Conservation (phyloP, 2,113 vertebrate genomes). For the Passer domesticus region DNA sequence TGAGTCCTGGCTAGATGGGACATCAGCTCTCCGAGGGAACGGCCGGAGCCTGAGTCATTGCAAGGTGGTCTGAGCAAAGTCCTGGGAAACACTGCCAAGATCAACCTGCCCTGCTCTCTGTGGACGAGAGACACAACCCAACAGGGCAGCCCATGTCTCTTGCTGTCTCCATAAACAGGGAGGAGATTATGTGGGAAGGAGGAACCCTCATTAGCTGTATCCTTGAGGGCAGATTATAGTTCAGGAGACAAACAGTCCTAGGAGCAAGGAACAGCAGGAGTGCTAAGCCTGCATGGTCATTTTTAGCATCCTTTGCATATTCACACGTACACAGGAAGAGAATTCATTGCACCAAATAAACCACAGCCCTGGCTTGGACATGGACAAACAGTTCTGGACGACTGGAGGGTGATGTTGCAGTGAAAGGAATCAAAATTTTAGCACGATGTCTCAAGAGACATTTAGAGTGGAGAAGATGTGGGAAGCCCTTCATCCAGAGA, state of each 20-base stretch:
- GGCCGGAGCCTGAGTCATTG: background rate
- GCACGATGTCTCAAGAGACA: background rate
- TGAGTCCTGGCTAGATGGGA: background rate
- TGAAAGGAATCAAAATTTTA: background rate
- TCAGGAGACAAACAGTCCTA: slow-evolving; percentile 23
- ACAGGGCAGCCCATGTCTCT: background rate
- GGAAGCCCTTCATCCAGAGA: background rate
- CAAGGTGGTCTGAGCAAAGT: background rate
- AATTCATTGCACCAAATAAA: background rate
- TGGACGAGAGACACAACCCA: background rate
- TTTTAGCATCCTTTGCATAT: slow-evolving; percentile 1
- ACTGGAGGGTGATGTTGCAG: background rate
- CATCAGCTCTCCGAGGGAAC: background rate
- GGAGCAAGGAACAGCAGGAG: background rate
- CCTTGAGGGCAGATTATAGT: background rate
- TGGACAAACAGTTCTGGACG: background rate
- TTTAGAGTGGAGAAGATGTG: background rate
- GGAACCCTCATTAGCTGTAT: background rate
- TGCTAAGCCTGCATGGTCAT: background rate
- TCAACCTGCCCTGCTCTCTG: background rate
- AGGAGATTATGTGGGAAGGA: slow-evolving; percentile 1
- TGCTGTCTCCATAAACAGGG: background rate
- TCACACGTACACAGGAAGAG: background rate
- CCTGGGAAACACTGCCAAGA: background rate
- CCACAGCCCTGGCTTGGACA: background rate